phyloP scores from a whole-genome alignment of 2,888 invertebrate species.

The Drosophila trichaetosa region DNA sequence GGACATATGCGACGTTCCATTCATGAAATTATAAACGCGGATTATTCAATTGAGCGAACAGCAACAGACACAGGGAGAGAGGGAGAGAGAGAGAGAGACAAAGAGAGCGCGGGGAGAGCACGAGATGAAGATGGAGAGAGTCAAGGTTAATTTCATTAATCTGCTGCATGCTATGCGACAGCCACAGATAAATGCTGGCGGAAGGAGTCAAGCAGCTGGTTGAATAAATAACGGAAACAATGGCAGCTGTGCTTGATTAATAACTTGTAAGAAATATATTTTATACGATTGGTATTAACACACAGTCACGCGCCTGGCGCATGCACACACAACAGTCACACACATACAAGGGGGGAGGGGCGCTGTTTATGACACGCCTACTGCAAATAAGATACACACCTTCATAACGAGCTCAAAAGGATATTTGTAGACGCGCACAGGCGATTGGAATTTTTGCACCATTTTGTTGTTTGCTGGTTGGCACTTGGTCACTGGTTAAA shows the following conservation, averaged over 20 bases:
- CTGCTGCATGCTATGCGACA: constrained; percentile 45
- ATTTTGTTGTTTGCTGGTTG: constrained; percentile 85
- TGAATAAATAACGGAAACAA: constrained; percentile 16
- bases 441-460: constrained; percentile 98
- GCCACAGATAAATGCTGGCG: constrained; percentile 32
- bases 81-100: constrained; percentile 5
- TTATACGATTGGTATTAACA: constrained; percentile 27
- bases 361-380: constrained; percentile 41
- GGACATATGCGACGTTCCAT: constrained; percentile 42
- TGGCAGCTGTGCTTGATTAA: constrained; percentile 39
- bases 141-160: constrained; percentile 76
- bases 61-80: constrained; percentile 3
- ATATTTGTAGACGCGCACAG: constrained; percentile 97
- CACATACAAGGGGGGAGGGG: constrained; percentile 16
- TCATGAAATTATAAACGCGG: constrained; percentile 58
- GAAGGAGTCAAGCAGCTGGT: constrained; percentile 29
- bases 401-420: constrained; percentile 98
- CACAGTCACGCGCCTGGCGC: constrained; percentile 38
- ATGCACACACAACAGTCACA: constrained; percentile 35
- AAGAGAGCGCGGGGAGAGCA: constrained; percentile 2
- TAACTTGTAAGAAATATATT: constrained; percentile 11
- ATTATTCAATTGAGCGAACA: constrained; percentile 43
- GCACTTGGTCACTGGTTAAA: constrained; percentile 61
- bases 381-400: constrained; percentile 87
- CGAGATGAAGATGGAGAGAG: constrained; percentile 11